Conservation (phyloP, 2,113 vertebrate genomes). For the Brienomyrus brachyistius region DNA sequence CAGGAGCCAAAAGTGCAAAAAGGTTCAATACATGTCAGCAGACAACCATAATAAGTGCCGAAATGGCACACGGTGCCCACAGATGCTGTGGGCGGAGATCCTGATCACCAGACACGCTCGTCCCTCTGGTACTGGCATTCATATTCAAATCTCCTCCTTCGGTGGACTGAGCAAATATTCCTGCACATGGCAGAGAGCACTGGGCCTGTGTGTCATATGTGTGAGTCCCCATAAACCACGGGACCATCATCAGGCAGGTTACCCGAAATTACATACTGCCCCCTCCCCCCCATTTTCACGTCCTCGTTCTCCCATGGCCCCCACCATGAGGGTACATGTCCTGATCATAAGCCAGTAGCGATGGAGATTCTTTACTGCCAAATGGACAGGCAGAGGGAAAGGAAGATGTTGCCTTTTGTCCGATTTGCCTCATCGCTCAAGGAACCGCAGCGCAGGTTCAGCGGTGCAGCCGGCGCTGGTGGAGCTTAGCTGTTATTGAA, state of each 20-base stretch:
- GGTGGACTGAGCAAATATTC: constrained; percentile 31
- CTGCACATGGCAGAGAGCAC: constrained; percentile 42
- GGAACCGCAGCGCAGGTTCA: not conserved
- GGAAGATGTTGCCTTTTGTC: constrained; percentile 44
- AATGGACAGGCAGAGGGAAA: constrained; percentile 30
- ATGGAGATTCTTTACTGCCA: constrained; percentile 43
- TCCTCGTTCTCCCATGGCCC: constrained; percentile 35
- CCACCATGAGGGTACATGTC: constrained; percentile 44
- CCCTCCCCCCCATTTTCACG: constrained; percentile 32
- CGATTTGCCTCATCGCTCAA: constrained; percentile 31
- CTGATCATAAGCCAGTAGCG: constrained; percentile 44
- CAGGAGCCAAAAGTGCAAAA: not conserved
- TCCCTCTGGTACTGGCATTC: constrained; percentile 26
- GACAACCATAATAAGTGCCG: not conserved
- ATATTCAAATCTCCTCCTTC: constrained; percentile 31
- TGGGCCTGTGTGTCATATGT: constrained; percentile 36
- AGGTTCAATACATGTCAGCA: not conserved
- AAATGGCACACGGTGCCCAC: not conserved
- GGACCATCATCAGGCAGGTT: constrained; percentile 37
- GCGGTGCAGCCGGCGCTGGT: not conserved
- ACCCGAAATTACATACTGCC: not conserved
- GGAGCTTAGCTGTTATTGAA: not conserved
- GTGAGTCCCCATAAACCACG: constrained; percentile 42
- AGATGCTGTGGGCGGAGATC: not conserved
- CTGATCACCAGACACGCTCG: not conserved